Base-by-base conservation (phyloP, 2,797 vertebrate species). In the Spheniscus humboldti region DNA sequence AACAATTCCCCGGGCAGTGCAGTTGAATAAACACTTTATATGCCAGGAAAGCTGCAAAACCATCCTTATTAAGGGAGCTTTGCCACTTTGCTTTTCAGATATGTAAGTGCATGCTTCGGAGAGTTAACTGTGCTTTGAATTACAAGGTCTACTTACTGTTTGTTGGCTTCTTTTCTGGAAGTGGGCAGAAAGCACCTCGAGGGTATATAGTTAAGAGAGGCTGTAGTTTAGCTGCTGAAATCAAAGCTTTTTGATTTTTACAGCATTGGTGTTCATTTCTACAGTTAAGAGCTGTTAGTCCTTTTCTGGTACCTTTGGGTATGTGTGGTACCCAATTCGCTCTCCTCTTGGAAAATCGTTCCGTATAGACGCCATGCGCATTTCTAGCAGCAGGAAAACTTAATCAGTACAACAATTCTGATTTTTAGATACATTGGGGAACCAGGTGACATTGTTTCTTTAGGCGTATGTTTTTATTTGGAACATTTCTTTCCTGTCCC, bases 91-190 rank as follows among this genome's bases (percentile, higher is more conserved):
- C 30, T 77, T 72, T 72, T 48, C 27, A 23, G 22, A 13, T 30
- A 9, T 12, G 1, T 18, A 30, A 59, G 25, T 7, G 11, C 9
- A 6, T 23, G 22, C 10, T 67, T 50, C 0, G 2, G 23, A 33
- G 28, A 43, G 7, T 28, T 68, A 25, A 8, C 39, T 23, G 24
- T 27, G 41, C 22, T n/a, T 56, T 41, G 48, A 57, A 27, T 41
- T 55, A n/a, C 43, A 10, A 7, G 39, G 22, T 47, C 20, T 62
- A 19, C 14, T 48, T 63, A 11, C 5, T 67, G 19, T 35, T 60
- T 18, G 30, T 50, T 35, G 27, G 15, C 33, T 82, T 47, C 19
- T 55, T 69, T 30, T 33, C 47, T 86, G 43, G 31, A 52, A 37
- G 7, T 27, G 52, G 47, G 3, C 37, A 53, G 87, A 52, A 67